Evolutionary conservation across 2,888 invertebrate species (phyloP).

Genomic region (Chalcosyrphus nemorum): DNA sequence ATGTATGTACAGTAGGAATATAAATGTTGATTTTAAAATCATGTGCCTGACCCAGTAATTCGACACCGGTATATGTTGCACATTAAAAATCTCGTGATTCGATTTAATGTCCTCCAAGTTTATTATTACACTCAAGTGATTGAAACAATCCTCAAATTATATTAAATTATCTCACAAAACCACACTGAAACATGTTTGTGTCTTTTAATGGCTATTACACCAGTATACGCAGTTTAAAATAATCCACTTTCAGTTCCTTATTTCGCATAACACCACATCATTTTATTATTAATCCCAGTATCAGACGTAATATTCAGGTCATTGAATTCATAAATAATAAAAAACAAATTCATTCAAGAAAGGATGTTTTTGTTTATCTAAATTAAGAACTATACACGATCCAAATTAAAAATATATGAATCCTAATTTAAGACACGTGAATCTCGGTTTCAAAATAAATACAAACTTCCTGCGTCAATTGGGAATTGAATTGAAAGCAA

Average conservation of each 20-base stretch:
- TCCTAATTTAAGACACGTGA: slow-evolving; percentile 14
- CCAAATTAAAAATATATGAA: not conserved
- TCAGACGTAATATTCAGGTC: slow-evolving; percentile 35
- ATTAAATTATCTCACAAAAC: slow-evolving; percentile 32
- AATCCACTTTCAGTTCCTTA: slow-evolving; percentile 39
- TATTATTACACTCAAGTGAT: not conserved
- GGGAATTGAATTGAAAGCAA: slow-evolving; percentile 25
- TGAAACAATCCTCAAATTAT: slow-evolving; percentile 17
- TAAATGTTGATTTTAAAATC: not conserved
- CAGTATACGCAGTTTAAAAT: not conserved
- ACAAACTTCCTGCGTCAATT: slow-evolving; percentile 15
- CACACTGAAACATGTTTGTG: slow-evolving; percentile 23
- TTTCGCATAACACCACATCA: not conserved
- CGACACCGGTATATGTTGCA: not conserved
- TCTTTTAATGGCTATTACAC: slow-evolving; percentile 10
- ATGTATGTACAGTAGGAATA: too few species aligned
- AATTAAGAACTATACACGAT: slow-evolving; percentile 19
- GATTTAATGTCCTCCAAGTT: not conserved
- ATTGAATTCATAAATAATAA: slow-evolving; percentile 31
- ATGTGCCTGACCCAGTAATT: slow-evolving; percentile 23
- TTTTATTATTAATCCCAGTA: not conserved
- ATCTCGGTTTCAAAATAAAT: slow-evolving; percentile 21
- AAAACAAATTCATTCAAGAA: not conserved
- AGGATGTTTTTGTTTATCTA: not conserved
- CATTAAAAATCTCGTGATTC: not conserved